A percentile compares a stretch with the other conserved stretches of the same genome.
Evolutionary conservation across 2,888 invertebrate genomes (phyloP).

Genomic region (Tillus elongatus): DNA sequence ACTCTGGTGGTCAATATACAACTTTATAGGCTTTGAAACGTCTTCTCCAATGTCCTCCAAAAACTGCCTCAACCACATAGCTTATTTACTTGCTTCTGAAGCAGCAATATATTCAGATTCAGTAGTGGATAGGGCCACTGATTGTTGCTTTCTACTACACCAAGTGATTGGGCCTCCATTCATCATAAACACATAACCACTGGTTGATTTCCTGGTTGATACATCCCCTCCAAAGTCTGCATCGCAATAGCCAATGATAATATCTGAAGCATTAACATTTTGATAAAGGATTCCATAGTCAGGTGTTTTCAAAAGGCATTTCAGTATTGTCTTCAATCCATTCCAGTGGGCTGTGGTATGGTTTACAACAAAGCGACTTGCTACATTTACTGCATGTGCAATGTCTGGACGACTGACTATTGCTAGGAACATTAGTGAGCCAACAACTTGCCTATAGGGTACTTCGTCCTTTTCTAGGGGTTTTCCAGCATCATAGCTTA

Average conservation of each 20-base stretch:
- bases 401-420: too few species aligned
- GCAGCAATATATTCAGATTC: too few species aligned
- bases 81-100: slow-evolving; percentile 23
- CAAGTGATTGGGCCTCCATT: too few species aligned
- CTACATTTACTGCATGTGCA: too few species aligned
- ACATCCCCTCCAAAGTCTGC: slow-evolving; percentile 24
- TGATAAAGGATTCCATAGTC: too few species aligned
- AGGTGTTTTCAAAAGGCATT: slow-evolving; percentile 26
- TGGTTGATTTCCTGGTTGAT: slow-evolving; percentile 23
- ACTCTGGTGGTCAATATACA: slow-evolving; percentile 11
- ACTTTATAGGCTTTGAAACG: not conserved
- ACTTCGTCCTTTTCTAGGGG: too few species aligned
- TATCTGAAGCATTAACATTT: too few species aligned
- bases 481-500: slow-evolving; percentile 3
- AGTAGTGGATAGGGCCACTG: slow-evolving; percentile 26
- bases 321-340: slow-evolving; percentile 22
- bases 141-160: too few species aligned
- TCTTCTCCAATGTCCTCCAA: slow-evolving; percentile 7
- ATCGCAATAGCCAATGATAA: slow-evolving; percentile 23
- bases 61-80: slow-evolving; percentile 19
- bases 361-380: too few species aligned
- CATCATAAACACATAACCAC: too few species aligned
- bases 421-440: too few species aligned
- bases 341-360: slow-evolving; percentile 17
- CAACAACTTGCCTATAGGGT: too few species aligned